Evolutionary conservation across 2,888 invertebrate species (phyloP), one percentile per base, ranked within the genome.

Genomic region (Willowsia nigromaculata): DNA sequence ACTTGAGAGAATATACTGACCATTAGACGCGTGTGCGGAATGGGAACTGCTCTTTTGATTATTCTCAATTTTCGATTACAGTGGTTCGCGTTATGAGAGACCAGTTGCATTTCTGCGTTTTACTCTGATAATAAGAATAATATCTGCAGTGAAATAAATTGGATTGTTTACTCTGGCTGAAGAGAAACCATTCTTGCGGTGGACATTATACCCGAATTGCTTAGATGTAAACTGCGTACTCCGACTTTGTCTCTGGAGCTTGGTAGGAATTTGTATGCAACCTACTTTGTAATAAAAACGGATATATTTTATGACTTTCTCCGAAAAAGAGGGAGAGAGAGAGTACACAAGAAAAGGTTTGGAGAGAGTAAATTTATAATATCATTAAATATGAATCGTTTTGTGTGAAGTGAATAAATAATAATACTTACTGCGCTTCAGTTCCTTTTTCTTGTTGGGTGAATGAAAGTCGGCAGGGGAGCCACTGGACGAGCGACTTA

Each of bases 381-480:
- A 22, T 6, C 11, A n/a, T 7, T 6, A 53, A 53, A n/a, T n/a
- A 50, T 50, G 40, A 40, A 40, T 9, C 40, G 30, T 65, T 65
- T 4, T 33, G 68, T 43, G n/a, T 9, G 37, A 15, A 13, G 65
- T 68, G 11, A 68, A 33, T 33, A 76, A 76, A 76, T 27, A 50
- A 53, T 33, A n/a, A 78, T 22, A 71, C 22, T 91, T 91, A 91
- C 90, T 84, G 56, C 90, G 85, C 25, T 33, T 81, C 43, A 50
- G 74, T 5, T 84, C 68, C 82, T 87, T 89, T 56, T 85, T 71
- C 78, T 87, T 86, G 7, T 88, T 87, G 4, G 83, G 90, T 7
- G 88, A 85, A 40, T 90, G 40, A n/a, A 86, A 74, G 25, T 89
- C 86, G 7, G 83, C 90, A 1, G 91, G 90, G 15, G 91, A 89